These are phyloP conservation scores for Panagrolaimus sp. DNA, from an alignment of 1,140 invertebrate genomes.

Conservation along the genomic window DNA sequence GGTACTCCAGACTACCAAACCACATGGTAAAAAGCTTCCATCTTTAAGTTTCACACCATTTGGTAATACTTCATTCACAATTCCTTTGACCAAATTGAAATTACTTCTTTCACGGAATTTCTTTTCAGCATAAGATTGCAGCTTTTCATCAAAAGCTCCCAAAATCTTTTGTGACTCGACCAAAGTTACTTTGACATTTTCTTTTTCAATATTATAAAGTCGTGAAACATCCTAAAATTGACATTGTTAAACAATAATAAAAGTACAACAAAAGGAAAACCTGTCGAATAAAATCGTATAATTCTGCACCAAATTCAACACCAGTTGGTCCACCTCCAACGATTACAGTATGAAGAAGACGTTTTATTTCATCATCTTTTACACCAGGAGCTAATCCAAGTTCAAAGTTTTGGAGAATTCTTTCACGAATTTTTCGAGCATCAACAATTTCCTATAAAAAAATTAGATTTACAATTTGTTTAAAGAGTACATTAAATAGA, in stretches of 20 bases:
- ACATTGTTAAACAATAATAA: conserved; percentile 14
- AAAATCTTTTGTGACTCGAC: conserved; percentile 60
- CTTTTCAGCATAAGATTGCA: conserved; percentile 61
- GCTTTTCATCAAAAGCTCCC: conserved; percentile 58
- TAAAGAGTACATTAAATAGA: too few relatives aligned
- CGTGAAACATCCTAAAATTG: conserved; percentile 53
- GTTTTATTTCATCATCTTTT: conserved; percentile 47
- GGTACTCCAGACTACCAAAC: conserved; percentile 62
- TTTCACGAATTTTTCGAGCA: conserved; percentile 60
- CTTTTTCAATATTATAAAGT: conserved; percentile 55
- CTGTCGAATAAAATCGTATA: conserved; percentile 62
- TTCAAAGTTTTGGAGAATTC: conserved; percentile 61
- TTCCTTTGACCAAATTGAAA: conserved; percentile 56
- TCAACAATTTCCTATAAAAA: conserved; percentile 60
- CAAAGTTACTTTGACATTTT: conserved; percentile 59
- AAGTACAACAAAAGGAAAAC: conserved; percentile 39
- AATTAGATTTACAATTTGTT: too few relatives aligned
- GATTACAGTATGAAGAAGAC: conserved; percentile 61
- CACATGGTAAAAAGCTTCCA: conserved; percentile 60
- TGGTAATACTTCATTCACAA: conserved; percentile 55
- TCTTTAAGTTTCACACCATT: conserved; percentile 57
- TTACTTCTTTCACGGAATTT: conserved; percentile 58
- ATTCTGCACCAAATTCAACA: conserved; percentile 63
- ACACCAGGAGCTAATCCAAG: conserved; percentile 58
- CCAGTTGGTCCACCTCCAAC: conserved; percentile 63